Conservation (phyloP, 2,888 invertebrate species). For the Dioctria linearis region DNA sequence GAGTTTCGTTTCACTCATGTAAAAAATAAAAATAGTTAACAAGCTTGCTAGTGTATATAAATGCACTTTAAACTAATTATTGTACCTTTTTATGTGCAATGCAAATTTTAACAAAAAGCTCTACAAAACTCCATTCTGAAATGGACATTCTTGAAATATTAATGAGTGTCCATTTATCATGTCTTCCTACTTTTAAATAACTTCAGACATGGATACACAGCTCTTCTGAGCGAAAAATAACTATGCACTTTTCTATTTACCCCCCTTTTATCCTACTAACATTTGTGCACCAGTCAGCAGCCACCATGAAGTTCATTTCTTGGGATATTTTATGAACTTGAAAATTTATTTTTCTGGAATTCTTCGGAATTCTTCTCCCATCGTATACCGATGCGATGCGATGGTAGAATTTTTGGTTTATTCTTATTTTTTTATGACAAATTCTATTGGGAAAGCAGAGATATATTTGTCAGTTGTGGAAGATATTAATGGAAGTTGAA, state of each 20-base stretch:
- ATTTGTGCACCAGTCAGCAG: slow-evolving; percentile 34
- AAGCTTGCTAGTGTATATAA: no score
- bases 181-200: slow-evolving; percentile 1
- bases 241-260: neutral
- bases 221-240: neutral
- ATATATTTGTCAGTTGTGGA: slow-evolving; percentile 13
- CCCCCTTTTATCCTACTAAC: neutral
- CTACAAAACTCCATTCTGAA: no score
- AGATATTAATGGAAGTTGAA: slow-evolving; percentile 40
- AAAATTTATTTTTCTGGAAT: slow-evolving; percentile 31
- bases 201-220: slow-evolving; percentile 29
- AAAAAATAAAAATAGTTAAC: no score
- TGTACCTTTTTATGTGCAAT: no score
- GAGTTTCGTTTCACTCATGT: no score
- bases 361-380: slow-evolving; percentile 13
- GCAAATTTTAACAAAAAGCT: no score
- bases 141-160: no score
- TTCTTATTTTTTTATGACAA: neutral
- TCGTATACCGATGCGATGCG: neutral
- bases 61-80: no score
- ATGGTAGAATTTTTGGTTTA: neutral
- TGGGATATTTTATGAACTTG: slow-evolving; percentile 33
- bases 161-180: slow-evolving; percentile 5
- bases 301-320: slow-evolving; percentile 39
- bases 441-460: slow-evolving; percentile 10